Conservation (phyloP, 1,140 invertebrate species). For the Bombus impatiens region DNA sequence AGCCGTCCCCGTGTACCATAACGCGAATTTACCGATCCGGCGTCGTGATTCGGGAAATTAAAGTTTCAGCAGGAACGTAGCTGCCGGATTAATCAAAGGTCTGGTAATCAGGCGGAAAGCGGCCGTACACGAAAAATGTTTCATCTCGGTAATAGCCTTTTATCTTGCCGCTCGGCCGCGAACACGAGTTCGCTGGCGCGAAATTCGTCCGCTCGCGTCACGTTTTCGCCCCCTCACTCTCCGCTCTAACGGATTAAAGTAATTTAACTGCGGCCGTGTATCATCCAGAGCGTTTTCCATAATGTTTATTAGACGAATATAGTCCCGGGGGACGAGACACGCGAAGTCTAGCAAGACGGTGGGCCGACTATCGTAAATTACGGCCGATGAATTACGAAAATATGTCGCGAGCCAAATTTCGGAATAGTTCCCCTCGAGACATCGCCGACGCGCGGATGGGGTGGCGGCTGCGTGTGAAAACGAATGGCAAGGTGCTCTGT, state of each 20-base stretch:
- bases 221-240: neutral
- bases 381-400: constrained; percentile 66
- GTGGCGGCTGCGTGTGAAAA: neutral
- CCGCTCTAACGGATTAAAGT: constrained; percentile 56
- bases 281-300: constrained; percentile 59
- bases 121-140: constrained; percentile 22
- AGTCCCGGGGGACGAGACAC: constrained; percentile 25
- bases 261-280: constrained; percentile 62
- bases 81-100: constrained; percentile 21
- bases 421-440: constrained; percentile 44
- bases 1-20: neutral
- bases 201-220: neutral
- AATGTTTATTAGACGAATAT: constrained; percentile 70
- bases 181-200: neutral
- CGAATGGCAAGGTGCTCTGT: constrained; percentile 26
- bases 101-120: constrained; percentile 24
- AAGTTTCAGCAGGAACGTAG: neutral
- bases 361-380: constrained; percentile 55
- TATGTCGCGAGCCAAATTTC: constrained; percentile 63
- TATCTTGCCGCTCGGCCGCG: constrained; percentile 19
- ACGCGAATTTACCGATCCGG: neutral
- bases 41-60: too few species aligned
- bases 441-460: neutral
- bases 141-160: constrained; percentile 36
- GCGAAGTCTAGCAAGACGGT: constrained; percentile 36